These are phyloP conservation scores for Pleuronectes platessa DNA, from an alignment of 2,113 vertebrate genomes.

Conservation along the genomic window DNA sequence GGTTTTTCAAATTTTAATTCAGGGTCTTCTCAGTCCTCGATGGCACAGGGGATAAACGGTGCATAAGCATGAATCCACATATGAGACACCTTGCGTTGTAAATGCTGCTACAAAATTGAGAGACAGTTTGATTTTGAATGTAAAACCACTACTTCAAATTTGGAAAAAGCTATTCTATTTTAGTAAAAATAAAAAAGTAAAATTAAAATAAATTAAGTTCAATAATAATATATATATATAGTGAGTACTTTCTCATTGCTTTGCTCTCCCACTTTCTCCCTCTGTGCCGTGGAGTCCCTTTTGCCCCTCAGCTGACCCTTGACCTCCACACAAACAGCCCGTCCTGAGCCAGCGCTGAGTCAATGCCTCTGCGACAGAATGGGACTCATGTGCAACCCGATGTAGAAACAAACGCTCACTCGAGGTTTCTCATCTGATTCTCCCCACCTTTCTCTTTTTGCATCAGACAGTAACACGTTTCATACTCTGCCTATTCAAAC, in stretches of 20 bases:
- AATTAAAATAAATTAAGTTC: no score
- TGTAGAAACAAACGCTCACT: slow-evolving; percentile 1
- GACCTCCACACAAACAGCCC: slow-evolving; percentile 41
- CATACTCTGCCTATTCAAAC: neutral
- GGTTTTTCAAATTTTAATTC: neutral
- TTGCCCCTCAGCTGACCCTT: slow-evolving; percentile 40
- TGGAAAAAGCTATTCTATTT: no score
- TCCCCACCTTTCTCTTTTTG: neutral
- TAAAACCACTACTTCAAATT: slow-evolving; percentile 3
- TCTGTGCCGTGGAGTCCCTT: neutral
- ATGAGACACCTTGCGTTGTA: slow-evolving; percentile 5
- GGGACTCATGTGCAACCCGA: slow-evolving; percentile 16
- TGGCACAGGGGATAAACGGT: neutral
- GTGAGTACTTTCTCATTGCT: neutral
- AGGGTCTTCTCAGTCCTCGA: neutral
- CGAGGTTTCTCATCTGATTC: neutral
- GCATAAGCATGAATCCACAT: neutral
- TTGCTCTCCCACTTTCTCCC: neutral
- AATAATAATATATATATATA: no score
- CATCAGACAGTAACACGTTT: neutral
- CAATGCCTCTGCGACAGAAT: slow-evolving; percentile 17
- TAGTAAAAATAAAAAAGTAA: no score
- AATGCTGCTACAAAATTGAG: no score
- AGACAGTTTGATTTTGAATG: neutral
- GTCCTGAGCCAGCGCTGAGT: slow-evolving; percentile 39